Percentiles rank a stretch among this genome's conserved stretches.
These are phyloP conservation scores for Menidia menidia DNA, from an alignment of 2,797 vertebrate genomes.

Conservation along the genomic window DNA sequence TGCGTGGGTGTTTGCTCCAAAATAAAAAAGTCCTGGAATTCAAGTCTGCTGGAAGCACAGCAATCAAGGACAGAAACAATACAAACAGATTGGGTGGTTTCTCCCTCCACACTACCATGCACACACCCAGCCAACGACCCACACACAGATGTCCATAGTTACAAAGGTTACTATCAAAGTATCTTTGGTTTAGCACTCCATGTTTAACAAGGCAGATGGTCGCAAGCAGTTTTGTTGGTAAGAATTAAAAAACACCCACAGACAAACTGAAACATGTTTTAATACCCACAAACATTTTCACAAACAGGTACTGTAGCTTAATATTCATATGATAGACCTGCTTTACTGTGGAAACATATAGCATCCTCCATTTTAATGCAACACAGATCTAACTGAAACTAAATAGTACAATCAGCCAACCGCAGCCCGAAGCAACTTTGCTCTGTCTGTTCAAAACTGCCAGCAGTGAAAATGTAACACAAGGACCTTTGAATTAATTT, in stretches of 20 bases:
- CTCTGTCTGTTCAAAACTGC: not conserved
- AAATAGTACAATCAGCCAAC: conserved; percentile 5
- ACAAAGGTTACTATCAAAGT: conserved; percentile 74
- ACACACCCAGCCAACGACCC: conserved; percentile 15
- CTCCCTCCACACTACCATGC: conserved; percentile 23
- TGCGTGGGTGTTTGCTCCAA: conserved; percentile 51
- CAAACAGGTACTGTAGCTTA: conserved; percentile 39
- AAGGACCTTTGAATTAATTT: too few relatives aligned
- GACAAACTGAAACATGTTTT: conserved; percentile 53
- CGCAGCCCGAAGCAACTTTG: not conserved
- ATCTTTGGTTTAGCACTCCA: conserved; percentile 45
- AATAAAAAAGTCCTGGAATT: conserved; percentile 58
- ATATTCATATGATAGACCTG: conserved; percentile 50
- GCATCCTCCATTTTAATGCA: conserved; percentile 25
- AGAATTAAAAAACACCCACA: conserved; percentile 61
- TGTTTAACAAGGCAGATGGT: conserved; percentile 75
- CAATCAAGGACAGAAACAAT: conserved; percentile 69
- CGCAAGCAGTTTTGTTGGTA: conserved; percentile 64
- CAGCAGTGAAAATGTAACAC: too few relatives aligned
- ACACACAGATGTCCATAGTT: conserved; percentile 69
- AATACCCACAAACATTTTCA: conserved; percentile 55
- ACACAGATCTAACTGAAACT: conserved; percentile 23
- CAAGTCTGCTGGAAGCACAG: conserved; percentile 62
- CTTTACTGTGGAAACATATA: conserved; percentile 30
- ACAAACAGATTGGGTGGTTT: conserved; percentile 73